These are phyloP conservation scores for Scomber scombrus DNA, from an alignment of 2,113 vertebrate genomes.

Conservation along the genomic window DNA sequence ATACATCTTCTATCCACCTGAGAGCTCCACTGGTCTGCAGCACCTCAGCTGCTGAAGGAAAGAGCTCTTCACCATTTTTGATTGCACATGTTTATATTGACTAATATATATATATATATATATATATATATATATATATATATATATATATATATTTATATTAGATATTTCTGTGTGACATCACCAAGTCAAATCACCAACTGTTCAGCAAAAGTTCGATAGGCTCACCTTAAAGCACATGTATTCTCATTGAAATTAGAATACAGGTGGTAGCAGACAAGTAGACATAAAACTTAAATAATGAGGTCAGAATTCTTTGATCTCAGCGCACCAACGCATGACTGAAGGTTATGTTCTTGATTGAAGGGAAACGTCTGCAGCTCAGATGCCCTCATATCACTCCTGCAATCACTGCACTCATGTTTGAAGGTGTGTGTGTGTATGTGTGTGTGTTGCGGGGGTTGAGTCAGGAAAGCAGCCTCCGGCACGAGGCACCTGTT, in stretches of 20 bases:
- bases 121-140: no score
- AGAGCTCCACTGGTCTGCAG: no score
- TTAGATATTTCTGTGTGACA: no score
- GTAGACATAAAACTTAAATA: neutral
- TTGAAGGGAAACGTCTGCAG: conserved; percentile 24
- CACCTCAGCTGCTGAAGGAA: no score
- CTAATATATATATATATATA: no score
- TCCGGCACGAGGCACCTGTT: conserved; percentile 60
- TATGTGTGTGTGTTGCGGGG: neutral
- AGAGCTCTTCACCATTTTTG: no score
- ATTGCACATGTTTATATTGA: no score
- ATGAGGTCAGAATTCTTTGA: neutral
- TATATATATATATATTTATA: no score
- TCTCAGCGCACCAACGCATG: neutral
- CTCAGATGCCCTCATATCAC: conserved; percentile 41
- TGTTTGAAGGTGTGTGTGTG: conserved; percentile 41
- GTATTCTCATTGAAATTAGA: neutral
- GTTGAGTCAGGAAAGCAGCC: conserved; percentile 54
- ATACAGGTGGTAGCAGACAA: neutral
- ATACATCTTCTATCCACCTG: no score
- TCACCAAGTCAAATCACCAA: no score
- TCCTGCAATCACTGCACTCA: conserved; percentile 46
- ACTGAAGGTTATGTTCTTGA: conserved; percentile 30
- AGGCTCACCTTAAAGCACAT: neutral
- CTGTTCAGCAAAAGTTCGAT: no score